These are phyloP conservation scores for Mormyrus proboscirostris DNA, from an alignment of 2,797 vertebrate species.

Conservation along the genomic window DNA sequence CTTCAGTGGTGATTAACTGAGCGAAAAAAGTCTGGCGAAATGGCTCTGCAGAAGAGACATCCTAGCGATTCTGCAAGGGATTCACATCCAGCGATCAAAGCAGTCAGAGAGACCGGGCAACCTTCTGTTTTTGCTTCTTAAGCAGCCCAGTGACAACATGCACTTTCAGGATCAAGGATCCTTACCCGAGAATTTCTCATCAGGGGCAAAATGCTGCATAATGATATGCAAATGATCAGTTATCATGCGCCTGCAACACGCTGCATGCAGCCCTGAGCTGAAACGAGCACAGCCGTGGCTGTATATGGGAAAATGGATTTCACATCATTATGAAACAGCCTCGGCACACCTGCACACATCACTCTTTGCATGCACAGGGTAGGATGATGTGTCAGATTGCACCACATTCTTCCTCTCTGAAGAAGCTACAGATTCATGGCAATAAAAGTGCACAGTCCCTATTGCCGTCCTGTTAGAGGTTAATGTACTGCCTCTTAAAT, in stretches of 20 bases:
- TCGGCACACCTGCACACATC: slow-evolving; percentile 7
- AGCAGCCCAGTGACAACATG: slow-evolving; percentile 2
- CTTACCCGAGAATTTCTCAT: slow-evolving; percentile 16
- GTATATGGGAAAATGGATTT: slow-evolving; percentile 11
- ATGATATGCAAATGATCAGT: slow-evolving; percentile 18
- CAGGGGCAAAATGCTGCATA: slow-evolving; percentile 14
- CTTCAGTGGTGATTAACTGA: not conserved
- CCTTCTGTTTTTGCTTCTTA: slow-evolving; percentile 7
- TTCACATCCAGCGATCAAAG: not conserved
- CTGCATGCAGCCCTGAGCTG: not conserved
- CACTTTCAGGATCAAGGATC: slow-evolving; percentile 12
- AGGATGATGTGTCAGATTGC: slow-evolving; percentile 4
- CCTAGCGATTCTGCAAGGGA: not conserved
- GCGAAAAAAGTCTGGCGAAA: not conserved
- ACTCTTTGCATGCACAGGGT: not conserved
- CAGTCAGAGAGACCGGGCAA: not conserved
- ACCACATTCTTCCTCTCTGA: not conserved
- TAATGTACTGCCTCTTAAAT: slow-evolving; percentile 10
- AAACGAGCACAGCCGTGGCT: not conserved
- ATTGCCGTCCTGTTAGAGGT: not conserved
- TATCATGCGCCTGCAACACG: slow-evolving; percentile 13
- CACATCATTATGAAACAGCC: slow-evolving; percentile 7
- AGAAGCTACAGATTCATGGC: not conserved
- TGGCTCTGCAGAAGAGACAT: not conserved
- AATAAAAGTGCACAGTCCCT: not conserved